Percentiles rank a stretch among this genome's conserved stretches.
Evolutionary conservation across 2,113 vertebrate species (phyloP).

Genomic region (Clupea harengus): DNA sequence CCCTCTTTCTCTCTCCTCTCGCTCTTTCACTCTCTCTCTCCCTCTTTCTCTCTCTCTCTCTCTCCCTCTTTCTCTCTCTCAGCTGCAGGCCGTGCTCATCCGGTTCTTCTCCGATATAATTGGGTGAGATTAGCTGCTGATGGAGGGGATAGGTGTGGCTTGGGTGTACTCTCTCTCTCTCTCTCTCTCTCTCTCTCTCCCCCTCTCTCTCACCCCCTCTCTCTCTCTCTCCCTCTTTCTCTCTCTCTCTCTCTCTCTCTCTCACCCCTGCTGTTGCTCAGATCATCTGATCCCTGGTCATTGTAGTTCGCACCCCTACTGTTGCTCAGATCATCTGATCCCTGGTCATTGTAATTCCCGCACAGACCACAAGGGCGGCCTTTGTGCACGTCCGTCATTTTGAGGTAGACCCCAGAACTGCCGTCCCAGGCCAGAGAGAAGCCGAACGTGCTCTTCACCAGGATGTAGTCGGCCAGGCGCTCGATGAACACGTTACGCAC

Average conservation of each 20-base stretch:
- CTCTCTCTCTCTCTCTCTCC: slow-evolving; percentile 71
- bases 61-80: neutral
- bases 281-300: slow-evolving; percentile 85
- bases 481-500: slow-evolving; percentile 87
- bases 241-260: too few relatives aligned
- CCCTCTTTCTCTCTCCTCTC: too few relatives aligned
- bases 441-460: slow-evolving; percentile 96
- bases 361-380: slow-evolving; percentile 90
- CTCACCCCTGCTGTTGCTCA: slow-evolving; percentile 82
- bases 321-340: slow-evolving; percentile 86
- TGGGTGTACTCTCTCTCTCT: neutral
- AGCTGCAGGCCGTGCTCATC: neutral
- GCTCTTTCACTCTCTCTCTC: neutral
- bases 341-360: slow-evolving; percentile 91
- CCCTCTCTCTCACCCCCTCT: slow-evolving; percentile 66
- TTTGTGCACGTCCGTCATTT: slow-evolving; percentile 89
- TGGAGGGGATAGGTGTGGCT: slow-evolving; percentile 56
- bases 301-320: slow-evolving; percentile 93
- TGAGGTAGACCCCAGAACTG: slow-evolving; percentile 90
- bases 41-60: neutral
- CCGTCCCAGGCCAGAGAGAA: slow-evolving; percentile 99
- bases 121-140: slow-evolving; percentile 60
- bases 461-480: slow-evolving; percentile 91
- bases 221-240: slow-evolving; percentile 67
- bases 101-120: slow-evolving; percentile 33